Conservation (phyloP, 2,888 invertebrate genomes). For the Orthosia cruda region DNA sequence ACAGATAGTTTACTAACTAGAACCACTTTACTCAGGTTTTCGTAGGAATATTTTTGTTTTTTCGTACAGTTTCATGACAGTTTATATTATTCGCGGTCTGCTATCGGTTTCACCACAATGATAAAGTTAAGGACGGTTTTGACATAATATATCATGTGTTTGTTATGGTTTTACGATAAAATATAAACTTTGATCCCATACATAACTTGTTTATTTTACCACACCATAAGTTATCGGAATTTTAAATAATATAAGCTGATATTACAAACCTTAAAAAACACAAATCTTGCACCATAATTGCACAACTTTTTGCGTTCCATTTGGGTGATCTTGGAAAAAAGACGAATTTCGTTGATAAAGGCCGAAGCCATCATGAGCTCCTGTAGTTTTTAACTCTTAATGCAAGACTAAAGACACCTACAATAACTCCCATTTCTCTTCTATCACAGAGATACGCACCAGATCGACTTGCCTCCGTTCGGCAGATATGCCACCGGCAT, state of each 20-base stretch:
- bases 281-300: not conserved
- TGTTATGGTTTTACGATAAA: slow-evolving; percentile 46
- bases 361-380: not conserved
- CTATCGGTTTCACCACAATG: slow-evolving; percentile 8
- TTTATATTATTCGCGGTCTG: not conserved
- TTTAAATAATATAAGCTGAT: not conserved
- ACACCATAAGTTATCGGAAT: slow-evolving; percentile 36
- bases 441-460: slow-evolving; percentile 94
- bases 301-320: not conserved
- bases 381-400: not conserved
- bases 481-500: slow-evolving; percentile 99
- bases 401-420: not conserved
- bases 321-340: not conserved
- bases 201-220: slow-evolving; percentile 17
- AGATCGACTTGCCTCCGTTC: slow-evolving; percentile 96
- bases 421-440: slow-evolving; percentile 19
- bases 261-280: not conserved
- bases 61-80: not conserved
- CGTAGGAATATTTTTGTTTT: not conserved
- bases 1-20: not conserved
- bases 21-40: not conserved
- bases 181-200: slow-evolving; percentile 23
- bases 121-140: slow-evolving; percentile 26
- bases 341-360: not conserved
- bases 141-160: slow-evolving; percentile 15